Base-by-base conservation (phyloP, 2,888 invertebrate genomes). In the Loripinus fragilis region DNA sequence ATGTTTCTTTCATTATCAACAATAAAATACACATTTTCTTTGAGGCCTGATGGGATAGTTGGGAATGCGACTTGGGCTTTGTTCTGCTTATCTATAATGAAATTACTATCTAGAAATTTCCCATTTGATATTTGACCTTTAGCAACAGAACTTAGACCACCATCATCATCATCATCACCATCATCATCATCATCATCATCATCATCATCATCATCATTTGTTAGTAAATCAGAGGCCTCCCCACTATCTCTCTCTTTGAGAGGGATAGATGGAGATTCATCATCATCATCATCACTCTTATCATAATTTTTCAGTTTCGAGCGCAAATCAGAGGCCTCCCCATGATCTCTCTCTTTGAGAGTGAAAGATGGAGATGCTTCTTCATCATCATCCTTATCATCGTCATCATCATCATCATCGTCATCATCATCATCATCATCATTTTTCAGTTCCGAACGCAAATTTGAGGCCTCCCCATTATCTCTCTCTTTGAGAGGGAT, bases 1-100 rank as follows among this genome's bases (percentile, higher is more conserved):
- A 55, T 55, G 25, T 55, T 55, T 25, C 25, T 55, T 28, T 55
- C 55, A 55, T 55, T 55, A 15, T 55, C 25, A 55, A 55, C 25
- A 12, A 55, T 55, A 25, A 28, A 55, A 28, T 55, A 55, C 3
- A 55, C 55, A 55, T 55, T 55, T 15, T 55, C 55, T 25, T 55
- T 55, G 23, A 55, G 25, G 5, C 55, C 55, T 5, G 5, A 2
- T 12, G 55, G 55, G 23, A 55, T 55, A 15, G 7, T 23, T 52
- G 23, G 7, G 3, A 25, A 23, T 25, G 25, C 10, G 25, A 1
- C 25, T 25, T 52, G 7, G 2, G 52, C 12, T 52, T 25, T 52
- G 2, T 25, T 12, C 2, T 25, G 25, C 2, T 25, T 8, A 8
- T 52, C 23, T 20, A 52, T 15, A 2, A 25, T 2, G 5, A 7